phyloP scores from a whole-genome alignment of 2,113 vertebrate species.

The Hemichromis elongatus region DNA sequence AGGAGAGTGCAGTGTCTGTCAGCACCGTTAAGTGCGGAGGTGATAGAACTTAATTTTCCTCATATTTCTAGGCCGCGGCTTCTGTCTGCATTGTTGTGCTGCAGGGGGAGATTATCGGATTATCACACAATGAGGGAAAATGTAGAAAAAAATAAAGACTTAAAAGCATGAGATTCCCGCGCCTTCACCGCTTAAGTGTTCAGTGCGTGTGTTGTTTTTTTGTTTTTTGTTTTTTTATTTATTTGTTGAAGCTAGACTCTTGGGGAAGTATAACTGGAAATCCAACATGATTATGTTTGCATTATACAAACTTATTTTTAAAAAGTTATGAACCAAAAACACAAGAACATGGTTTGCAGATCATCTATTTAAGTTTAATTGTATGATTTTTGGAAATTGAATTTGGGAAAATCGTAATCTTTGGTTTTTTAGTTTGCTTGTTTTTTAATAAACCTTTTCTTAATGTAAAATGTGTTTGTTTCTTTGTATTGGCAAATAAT shows the following conservation, averaged over 20 bases:
- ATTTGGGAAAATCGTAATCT: background rate
- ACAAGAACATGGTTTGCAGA: background rate
- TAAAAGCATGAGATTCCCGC: background rate
- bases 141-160: background rate
- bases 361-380: background rate
- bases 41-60: conserved; percentile 44
- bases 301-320: background rate
- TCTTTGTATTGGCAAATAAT: background rate
- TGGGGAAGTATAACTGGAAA: background rate
- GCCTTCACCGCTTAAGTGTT: background rate
- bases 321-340: background rate
- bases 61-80: conserved; percentile 16
- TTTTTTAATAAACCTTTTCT: too few relatives aligned
- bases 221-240: background rate
- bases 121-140: conserved; percentile 35
- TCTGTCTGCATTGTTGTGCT: conserved; percentile 38
- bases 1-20: conserved; percentile 21
- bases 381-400: background rate
- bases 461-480: background rate
- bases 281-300: background rate
- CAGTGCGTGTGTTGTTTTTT: background rate
- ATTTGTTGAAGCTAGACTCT: background rate
- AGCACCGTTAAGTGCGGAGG: background rate
- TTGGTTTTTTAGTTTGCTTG: background rate
- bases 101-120: conserved; percentile 57